A percentile compares a stretch with the other conserved stretches of the same genome.
phyloP scores from a whole-genome alignment of 2,888 invertebrate genomes.

The Tillus elongatus region DNA sequence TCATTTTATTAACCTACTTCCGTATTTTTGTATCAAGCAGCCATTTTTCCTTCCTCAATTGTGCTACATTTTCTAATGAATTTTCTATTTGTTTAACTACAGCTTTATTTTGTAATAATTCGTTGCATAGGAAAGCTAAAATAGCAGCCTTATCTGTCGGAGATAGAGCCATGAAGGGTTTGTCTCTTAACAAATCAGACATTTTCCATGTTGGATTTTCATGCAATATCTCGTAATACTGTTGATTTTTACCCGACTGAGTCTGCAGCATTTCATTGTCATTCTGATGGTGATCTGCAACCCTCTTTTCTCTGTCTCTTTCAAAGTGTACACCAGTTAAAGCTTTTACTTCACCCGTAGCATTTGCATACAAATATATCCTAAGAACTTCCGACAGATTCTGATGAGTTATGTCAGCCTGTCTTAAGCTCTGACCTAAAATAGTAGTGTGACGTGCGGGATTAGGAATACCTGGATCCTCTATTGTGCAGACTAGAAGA shows the following conservation, averaged over 20 bases:
- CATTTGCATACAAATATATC: constrained; percentile 84
- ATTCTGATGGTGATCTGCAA: constrained; percentile 75
- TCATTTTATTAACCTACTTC: constrained; percentile 60
- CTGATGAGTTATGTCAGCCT: constrained; percentile 82
- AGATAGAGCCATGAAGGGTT: constrained; percentile 77
- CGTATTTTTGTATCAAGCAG: constrained; percentile 86
- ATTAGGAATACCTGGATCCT: constrained; percentile 87
- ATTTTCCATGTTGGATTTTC: constrained; percentile 71
- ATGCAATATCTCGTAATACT: constrained; percentile 69
- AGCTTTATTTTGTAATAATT: constrained; percentile 85
- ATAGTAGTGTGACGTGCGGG: constrained; percentile 82
- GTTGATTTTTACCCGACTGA: constrained; percentile 64
- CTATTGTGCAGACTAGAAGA: constrained; percentile 82
- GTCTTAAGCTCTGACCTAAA: constrained; percentile 80
- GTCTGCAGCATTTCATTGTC: constrained; percentile 58
- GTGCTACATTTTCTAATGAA: constrained; percentile 70
- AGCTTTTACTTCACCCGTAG: constrained; percentile 76
- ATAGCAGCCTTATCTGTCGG: constrained; percentile 82
- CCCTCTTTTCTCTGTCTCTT: constrained; percentile 67
- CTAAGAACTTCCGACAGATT: constrained; percentile 87
- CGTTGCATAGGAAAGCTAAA: constrained; percentile 87
- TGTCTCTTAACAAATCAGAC: constrained; percentile 69
- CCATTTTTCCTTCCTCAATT: constrained; percentile 84
- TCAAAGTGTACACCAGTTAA: constrained; percentile 74
- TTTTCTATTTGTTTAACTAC: constrained; percentile 82